A percentile compares a stretch with the other conserved stretches of the same genome.
These are phyloP conservation scores for Taeniopygia guttata DNA, from an alignment of 2,797 vertebrate genomes.

Conservation along the genomic window DNA sequence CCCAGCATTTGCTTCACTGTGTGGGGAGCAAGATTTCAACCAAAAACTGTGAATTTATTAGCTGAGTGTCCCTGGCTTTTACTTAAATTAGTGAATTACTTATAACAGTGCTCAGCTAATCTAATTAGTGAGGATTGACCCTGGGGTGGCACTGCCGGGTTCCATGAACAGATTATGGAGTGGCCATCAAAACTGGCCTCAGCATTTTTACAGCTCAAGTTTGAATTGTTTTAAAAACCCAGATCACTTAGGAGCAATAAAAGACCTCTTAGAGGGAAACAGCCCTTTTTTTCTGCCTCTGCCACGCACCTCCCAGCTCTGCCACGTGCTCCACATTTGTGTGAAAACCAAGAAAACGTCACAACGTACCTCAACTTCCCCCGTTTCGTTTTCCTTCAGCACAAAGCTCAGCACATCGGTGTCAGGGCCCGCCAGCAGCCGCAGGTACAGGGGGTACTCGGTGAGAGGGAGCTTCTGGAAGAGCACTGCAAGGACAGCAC, in stretches of 20 bases:
- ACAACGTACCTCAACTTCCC: conserved; percentile 89
- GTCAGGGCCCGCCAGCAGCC: conserved; percentile 89
- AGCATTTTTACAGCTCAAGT: background rate
- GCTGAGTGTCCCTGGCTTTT: background rate
- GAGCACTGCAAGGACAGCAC: conserved; percentile 76
- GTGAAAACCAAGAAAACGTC: background rate
- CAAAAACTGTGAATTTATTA: background rate
- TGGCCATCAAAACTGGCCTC: background rate
- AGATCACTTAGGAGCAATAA: background rate
- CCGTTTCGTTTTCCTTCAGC: conserved; percentile 94
- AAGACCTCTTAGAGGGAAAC: too few relatives aligned
- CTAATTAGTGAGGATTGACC: background rate
- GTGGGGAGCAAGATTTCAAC: background rate
- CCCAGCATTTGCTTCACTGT: fast-evolving
- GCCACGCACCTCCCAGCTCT: background rate
- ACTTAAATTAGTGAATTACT: background rate
- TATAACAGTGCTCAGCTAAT: background rate
- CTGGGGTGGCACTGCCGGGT: background rate
- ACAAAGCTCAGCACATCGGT: conserved; percentile 87
- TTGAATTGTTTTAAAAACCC: background rate
- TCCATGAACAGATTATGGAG: background rate
- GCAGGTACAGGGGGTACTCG: conserved; percentile 88
- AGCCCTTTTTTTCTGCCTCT: background rate
- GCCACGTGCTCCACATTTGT: fast-evolving
- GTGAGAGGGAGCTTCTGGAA: conserved; percentile 88